Conservation (phyloP, 2,113 vertebrate species). For the Catagonus wagneri region DNA sequence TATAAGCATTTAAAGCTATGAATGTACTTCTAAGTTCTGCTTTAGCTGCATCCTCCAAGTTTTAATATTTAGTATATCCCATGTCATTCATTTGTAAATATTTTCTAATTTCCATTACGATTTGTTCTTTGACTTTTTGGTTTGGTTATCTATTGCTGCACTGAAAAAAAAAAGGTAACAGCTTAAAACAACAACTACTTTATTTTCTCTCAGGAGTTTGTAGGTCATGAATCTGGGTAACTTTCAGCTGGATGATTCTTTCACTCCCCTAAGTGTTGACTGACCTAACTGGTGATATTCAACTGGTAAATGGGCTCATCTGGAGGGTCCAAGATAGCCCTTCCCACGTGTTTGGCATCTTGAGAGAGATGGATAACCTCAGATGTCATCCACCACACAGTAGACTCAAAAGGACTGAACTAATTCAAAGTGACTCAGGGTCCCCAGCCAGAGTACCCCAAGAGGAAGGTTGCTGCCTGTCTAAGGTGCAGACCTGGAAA, state of each 20-base stretch:
- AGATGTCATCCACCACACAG: neutral
- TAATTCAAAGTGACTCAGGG: too few species aligned
- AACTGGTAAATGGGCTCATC: neutral
- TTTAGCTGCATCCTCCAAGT: neutral
- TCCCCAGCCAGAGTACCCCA: neutral
- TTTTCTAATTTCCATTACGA: neutral
- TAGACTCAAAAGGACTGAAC: neutral
- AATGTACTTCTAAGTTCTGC: neutral
- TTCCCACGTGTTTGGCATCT: neutral
- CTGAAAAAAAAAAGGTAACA: neutral
- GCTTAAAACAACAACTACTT: neutral
- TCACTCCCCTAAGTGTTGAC: neutral
- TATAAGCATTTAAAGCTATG: neutral
- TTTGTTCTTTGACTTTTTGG: neutral
- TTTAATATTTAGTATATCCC: neutral
- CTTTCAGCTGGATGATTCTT: neutral
- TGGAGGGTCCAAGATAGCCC: neutral
- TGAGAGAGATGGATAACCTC: neutral
- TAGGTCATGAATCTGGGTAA: neutral
- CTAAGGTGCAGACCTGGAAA: neutral
- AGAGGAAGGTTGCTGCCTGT: too few species aligned
- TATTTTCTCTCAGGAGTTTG: neutral
- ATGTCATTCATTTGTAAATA: neutral
- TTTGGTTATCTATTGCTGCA: neutral
- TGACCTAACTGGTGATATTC: neutral